Base-by-base conservation (phyloP, 1,140 invertebrate genomes). In the Eciton burchellii region DNA sequence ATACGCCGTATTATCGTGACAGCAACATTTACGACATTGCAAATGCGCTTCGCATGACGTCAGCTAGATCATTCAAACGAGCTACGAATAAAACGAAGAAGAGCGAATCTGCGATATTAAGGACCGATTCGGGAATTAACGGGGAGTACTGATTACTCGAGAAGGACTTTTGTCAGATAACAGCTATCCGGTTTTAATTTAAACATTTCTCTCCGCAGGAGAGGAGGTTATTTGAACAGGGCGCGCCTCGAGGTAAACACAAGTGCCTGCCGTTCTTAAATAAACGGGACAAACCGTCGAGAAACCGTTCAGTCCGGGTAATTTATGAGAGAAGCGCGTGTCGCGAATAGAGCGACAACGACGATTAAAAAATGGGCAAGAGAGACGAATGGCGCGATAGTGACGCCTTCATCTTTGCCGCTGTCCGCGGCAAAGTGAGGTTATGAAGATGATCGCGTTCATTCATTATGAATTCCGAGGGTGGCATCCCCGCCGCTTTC, bases 401-500 rank as follows among this genome's bases (percentile, higher is more conserved):
- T 41, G 0, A 52, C 21, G 6, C 24, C 43, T 47, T 83, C 24
- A 47, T 86, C 68, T 73, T 68, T 49, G 26, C 41, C 6, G 43
- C 49, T 81, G 65, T 71, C n/a, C 79, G 84, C 84, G 66, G 45
- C 65, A 52, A 52, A 86, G 81, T 68, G 19, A 45, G 35, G 35
- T 85, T 85, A 83, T 87, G 82, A 85, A 87, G 81, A 87, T 41
- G 56, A 79, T 72, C 56, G 54, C 5, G 49, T n/a, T n/a, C n/a
- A 74, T 70, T 81, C 62, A 63, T 87, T 86, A 86, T 26, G 35
- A 74, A 81, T 87, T 83, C 73, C 54, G 43, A 5, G 26, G 47
- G 52, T 26, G 41, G 12, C 26, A 9, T 43, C 54, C 45, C 56
- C 19, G 2, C 35, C 52, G 72, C 43, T 29, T 70, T 21, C 49